Evolutionary conservation across 2,113 vertebrate species (phyloP).

Genomic region (Pleuronectes platessa): DNA sequence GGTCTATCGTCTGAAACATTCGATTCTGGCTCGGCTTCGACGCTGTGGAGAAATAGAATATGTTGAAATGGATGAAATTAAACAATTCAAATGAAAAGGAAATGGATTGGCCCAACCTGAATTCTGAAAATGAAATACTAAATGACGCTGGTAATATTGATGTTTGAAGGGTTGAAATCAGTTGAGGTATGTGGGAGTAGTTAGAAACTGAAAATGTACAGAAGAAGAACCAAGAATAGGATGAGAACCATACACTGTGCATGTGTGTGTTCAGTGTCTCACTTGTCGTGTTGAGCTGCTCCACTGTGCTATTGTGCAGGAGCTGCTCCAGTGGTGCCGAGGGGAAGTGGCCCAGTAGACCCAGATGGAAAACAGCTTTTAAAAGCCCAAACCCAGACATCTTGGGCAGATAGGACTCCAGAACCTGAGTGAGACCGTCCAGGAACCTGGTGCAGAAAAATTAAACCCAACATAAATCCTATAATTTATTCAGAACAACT

Average conservation of each 20-base stretch:
- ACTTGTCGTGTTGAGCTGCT: constrained; percentile 79
- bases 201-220: too few relatives aligned
- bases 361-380: constrained; percentile 79
- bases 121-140: too few relatives aligned
- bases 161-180: too few relatives aligned
- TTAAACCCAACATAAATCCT: background rate
- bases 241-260: background rate
- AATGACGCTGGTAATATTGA: too few relatives aligned
- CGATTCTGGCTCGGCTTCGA: constrained; percentile 23
- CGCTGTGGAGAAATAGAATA: constrained; percentile 24
- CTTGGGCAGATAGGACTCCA: constrained; percentile 82
- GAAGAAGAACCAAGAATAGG: too few relatives aligned
- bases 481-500: too few relatives aligned
- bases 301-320: constrained; percentile 76
- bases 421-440: constrained; percentile 73
- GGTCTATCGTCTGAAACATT: constrained; percentile 79
- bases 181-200: too few relatives aligned
- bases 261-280: background rate
- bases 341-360: constrained; percentile 87
- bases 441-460: constrained; percentile 83
- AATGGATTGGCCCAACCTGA: too few relatives aligned
- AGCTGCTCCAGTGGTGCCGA: constrained; percentile 81
- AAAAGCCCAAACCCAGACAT: constrained; percentile 81
- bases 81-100: background rate
- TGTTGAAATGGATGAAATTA: background rate